Conservation (phyloP, 2,113 vertebrate genomes). For the Odontophorus gujanensis region DNA sequence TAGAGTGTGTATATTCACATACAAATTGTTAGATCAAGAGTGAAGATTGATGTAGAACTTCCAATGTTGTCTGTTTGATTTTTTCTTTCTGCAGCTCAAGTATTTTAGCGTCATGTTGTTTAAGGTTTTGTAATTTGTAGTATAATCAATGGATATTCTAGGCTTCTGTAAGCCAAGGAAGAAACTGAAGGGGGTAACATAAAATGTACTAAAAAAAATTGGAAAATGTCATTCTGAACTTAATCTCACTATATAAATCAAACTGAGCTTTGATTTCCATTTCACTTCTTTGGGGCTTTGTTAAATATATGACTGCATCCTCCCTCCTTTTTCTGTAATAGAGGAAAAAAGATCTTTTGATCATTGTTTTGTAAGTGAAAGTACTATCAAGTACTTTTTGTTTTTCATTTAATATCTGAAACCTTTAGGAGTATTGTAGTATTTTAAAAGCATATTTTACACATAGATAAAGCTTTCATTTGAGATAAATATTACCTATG, state of each 20-base stretch:
- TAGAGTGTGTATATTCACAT: neutral
- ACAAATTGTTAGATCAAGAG: fast-evolving
- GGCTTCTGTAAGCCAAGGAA: neutral
- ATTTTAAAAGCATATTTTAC: neutral
- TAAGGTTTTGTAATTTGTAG: neutral
- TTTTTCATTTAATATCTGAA: neutral
- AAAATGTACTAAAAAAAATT: neutral
- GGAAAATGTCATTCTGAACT: neutral
- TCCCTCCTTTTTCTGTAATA: neutral
- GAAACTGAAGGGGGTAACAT: neutral
- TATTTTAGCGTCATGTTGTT: neutral
- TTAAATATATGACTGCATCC: neutral
- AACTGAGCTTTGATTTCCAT: neutral
- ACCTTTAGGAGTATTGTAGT: neutral
- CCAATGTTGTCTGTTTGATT: neutral
- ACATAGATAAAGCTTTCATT: neutral
- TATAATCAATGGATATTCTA: neutral
- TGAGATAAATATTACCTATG: neutral
- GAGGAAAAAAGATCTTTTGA: neutral
- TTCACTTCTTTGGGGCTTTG: fast-evolving
- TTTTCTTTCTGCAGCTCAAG: neutral
- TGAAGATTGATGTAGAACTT: neutral
- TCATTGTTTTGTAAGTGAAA: neutral
- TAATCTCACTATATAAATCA: fast-evolving
- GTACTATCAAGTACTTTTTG: neutral